Conservation (phyloP, 2,113 vertebrate genomes). For the Sinocyclocheilus maitianheensis region DNA sequence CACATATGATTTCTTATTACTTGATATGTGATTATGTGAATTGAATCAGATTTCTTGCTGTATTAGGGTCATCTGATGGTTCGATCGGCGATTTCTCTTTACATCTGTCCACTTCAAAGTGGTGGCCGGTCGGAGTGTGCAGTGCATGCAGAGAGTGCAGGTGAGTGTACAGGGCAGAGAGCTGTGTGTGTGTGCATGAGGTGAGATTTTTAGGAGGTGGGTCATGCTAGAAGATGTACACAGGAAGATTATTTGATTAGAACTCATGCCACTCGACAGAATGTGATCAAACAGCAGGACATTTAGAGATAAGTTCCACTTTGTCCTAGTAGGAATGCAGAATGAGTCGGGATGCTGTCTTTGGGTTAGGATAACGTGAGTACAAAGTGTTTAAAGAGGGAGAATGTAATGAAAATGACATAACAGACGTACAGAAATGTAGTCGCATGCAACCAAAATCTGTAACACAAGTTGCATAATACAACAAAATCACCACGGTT, state of each 20-base stretch:
- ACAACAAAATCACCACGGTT: neutral
- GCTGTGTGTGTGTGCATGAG: conserved; percentile 74
- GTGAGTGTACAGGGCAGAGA: conserved; percentile 67
- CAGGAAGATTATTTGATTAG: conserved; percentile 99
- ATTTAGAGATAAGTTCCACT: conserved; percentile 99
- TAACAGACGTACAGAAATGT: conserved; percentile 53
- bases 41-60: conserved; percentile 7
- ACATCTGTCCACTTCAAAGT: conserved; percentile 82
- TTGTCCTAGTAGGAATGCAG: conserved; percentile 81
- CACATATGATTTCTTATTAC: neutral
- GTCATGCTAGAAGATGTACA: conserved; percentile 99
- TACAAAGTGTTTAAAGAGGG: conserved; percentile 40
- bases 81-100: conserved; percentile 40
- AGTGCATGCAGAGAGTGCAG: conserved; percentile 81
- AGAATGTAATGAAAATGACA: conserved; percentile 76
- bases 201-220: conserved; percentile 91
- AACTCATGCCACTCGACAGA: conserved; percentile 99
- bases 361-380: conserved; percentile 63
- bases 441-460: conserved; percentile 7
- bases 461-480: neutral
- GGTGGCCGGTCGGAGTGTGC: conserved; percentile 82
- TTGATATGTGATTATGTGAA: neutral
- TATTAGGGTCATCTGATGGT: conserved; percentile 21
- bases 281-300: conserved; percentile 99
- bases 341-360: conserved; percentile 72